Evolutionary conservation across 2,888 invertebrate species (phyloP).

Genomic region (Eristalinus aeneus): DNA sequence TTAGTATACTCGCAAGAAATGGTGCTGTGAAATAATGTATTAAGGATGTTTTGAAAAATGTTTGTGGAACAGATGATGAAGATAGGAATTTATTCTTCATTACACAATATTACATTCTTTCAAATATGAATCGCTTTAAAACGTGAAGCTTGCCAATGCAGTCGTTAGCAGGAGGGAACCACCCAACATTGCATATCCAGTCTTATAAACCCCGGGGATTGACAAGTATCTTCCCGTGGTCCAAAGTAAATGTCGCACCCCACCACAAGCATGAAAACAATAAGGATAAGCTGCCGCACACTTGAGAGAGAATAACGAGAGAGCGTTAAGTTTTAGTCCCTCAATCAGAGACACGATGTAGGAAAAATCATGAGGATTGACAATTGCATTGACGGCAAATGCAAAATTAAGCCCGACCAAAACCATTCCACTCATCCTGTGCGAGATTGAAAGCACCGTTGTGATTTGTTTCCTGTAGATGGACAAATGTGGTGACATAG

Average conservation of each 20-base stretch:
- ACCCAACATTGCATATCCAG: conserved; percentile 22
- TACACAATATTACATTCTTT: neutral
- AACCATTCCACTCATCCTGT: conserved; percentile 28
- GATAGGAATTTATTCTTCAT: neutral
- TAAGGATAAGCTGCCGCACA: conserved; percentile 21
- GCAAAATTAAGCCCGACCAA: neutral
- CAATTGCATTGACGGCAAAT: conserved; percentile 11
- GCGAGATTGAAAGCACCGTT: conserved; percentile 37
- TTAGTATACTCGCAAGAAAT: too few species aligned
- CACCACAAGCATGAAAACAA: conserved; percentile 29
- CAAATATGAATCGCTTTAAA: neutral
- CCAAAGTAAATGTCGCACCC: conserved; percentile 55
- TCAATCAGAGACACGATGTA: conserved; percentile 33
- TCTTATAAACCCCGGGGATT: neutral
- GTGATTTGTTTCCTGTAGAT: conserved; percentile 51
- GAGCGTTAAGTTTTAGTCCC: conserved; percentile 11
- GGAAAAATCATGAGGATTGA: conserved; percentile 16
- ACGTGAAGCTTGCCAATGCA: neutral
- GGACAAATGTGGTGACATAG: conserved; percentile 26
- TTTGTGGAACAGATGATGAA: too few species aligned
- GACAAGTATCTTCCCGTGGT: conserved; percentile 19
- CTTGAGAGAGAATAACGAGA: neutral
- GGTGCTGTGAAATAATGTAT: too few species aligned
- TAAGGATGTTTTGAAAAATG: too few species aligned
- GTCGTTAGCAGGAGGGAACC: conserved; percentile 3